These are phyloP conservation scores for Temnopleurus reevesii DNA, from an alignment of 53 echinoderm and acorn worm species.

Conservation along the genomic window DNA sequence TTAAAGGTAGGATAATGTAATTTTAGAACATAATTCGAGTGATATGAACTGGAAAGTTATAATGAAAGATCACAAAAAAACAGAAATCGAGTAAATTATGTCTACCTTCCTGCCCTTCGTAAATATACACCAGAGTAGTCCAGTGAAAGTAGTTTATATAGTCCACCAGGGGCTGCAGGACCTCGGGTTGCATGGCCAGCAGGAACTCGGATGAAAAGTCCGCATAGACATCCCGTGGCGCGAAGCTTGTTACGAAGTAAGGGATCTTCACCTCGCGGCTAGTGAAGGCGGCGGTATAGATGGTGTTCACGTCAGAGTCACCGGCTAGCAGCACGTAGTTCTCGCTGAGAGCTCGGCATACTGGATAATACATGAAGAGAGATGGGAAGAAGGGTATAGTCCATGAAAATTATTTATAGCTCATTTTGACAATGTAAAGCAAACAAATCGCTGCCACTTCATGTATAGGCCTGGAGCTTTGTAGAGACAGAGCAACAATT, in stretches of 20 bases:
- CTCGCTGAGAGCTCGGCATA: slow-evolving; percentile 52
- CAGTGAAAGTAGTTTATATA: slow-evolving; percentile 65
- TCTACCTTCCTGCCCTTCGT: slow-evolving; percentile 73
- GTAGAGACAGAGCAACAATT: too few species aligned
- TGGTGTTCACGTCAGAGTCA: slow-evolving; percentile 46
- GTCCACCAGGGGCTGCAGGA: slow-evolving; percentile 70
- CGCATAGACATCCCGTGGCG: slow-evolving; percentile 66
- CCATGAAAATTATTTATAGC: too few species aligned
- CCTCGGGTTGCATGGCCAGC: slow-evolving; percentile 70
- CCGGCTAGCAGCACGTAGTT: slow-evolving; percentile 52
- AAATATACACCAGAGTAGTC: slow-evolving; percentile 70
- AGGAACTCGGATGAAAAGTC: slow-evolving; percentile 71
- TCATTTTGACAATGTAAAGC: too few species aligned
- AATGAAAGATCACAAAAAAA: too few species aligned
- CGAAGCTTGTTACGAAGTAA: slow-evolving; percentile 52
- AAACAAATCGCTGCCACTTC: too few species aligned
- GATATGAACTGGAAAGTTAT: too few species aligned
- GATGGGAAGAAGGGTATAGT: too few species aligned
- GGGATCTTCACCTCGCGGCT: slow-evolving; percentile 57
- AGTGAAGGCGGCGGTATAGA: slow-evolving; percentile 61
- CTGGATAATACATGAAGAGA: too few species aligned
- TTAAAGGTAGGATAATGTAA: too few species aligned
- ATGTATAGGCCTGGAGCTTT: too few species aligned
- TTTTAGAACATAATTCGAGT: too few species aligned
- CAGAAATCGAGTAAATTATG: too few species aligned